Evolutionary conservation across 2,797 vertebrate species (phyloP).

Genomic region (Gymnoscopelus braueri): DNA sequence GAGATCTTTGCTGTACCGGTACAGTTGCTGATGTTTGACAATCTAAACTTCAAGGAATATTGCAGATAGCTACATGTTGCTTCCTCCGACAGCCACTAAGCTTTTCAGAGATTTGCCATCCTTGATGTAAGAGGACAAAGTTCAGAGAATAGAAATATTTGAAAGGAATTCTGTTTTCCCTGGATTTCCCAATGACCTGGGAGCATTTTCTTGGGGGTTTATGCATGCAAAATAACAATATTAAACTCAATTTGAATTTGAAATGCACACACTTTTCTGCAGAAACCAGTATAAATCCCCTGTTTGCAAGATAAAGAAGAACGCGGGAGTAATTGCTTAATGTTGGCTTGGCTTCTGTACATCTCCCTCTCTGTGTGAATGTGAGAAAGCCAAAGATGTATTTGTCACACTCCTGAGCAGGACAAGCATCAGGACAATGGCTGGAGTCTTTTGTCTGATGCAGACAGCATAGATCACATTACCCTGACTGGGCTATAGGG

Average conservation of each 20-base stretch:
- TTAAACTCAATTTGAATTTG: not conserved
- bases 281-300: not conserved
- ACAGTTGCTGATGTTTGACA: conserved; percentile 15
- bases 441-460: conserved; percentile 75
- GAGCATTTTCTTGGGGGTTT: too few species aligned
- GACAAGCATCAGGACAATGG: conserved; percentile 69
- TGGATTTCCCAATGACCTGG: too few species aligned
- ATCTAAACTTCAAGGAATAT: conserved; percentile 15
- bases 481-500: conserved; percentile 63
- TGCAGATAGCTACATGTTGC: not conserved
- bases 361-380: conserved; percentile 5
- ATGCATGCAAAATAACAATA: too few species aligned
- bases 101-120: not conserved
- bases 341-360: not conserved
- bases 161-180: not conserved
- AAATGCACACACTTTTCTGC: not conserved
- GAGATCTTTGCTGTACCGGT: not conserved
- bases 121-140: not conserved
- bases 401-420: conserved; percentile 3
- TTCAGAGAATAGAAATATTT: not conserved
- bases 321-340: not conserved
- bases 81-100: not conserved
- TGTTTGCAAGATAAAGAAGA: too few species aligned
- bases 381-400: conserved; percentile 2
- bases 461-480: conserved; percentile 74